Evolutionary conservation across 1,140 invertebrate genomes (phyloP).

Genomic region (Lamellibrachia luymesi): DNA sequence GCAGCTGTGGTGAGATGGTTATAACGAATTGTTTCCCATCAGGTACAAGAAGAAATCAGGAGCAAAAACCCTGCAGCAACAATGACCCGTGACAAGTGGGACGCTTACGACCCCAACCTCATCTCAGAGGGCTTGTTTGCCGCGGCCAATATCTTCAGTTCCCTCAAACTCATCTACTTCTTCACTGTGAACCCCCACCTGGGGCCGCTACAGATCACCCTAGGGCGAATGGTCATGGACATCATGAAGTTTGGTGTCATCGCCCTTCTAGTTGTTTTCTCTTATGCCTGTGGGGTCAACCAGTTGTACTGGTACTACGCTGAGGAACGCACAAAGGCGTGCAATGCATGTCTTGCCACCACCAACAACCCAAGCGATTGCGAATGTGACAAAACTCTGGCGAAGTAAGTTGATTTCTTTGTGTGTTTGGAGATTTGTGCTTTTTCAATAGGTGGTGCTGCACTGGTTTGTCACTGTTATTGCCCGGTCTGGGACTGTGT

Average conservation of each 20-base stretch:
- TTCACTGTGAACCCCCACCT: constrained; percentile 98
- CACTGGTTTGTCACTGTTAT: neutral
- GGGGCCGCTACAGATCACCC: constrained; percentile 94
- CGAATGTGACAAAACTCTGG: constrained; percentile 17
- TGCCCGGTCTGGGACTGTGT: neutral
- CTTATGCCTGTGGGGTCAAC: constrained; percentile 93
- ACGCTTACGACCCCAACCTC: constrained; percentile 90
- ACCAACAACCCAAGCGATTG: neutral
- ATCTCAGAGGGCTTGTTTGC: constrained; percentile 91
- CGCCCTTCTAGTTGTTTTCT: constrained; percentile 93
- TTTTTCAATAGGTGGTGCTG: neutral
- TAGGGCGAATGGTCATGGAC: constrained; percentile 96
- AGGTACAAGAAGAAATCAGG: constrained; percentile 30
- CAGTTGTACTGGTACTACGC: constrained; percentile 96
- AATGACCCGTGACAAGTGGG: constrained; percentile 80
- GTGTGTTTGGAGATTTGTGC: neutral
- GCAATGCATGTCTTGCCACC: constrained; percentile 58
- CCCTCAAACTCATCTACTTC: constrained; percentile 96
- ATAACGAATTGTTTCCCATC: neutral
- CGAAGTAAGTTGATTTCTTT: constrained; percentile 12
- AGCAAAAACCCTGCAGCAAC: constrained; percentile 68
- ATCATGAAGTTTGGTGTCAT: constrained; percentile 95
- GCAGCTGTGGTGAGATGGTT: too few relatives aligned
- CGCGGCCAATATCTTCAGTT: constrained; percentile 93
- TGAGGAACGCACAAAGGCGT: constrained; percentile 82